These are phyloP conservation scores for Nesidiocoris tenuis DNA, from an alignment of 2,888 invertebrate genomes.

Conservation along the genomic window DNA sequence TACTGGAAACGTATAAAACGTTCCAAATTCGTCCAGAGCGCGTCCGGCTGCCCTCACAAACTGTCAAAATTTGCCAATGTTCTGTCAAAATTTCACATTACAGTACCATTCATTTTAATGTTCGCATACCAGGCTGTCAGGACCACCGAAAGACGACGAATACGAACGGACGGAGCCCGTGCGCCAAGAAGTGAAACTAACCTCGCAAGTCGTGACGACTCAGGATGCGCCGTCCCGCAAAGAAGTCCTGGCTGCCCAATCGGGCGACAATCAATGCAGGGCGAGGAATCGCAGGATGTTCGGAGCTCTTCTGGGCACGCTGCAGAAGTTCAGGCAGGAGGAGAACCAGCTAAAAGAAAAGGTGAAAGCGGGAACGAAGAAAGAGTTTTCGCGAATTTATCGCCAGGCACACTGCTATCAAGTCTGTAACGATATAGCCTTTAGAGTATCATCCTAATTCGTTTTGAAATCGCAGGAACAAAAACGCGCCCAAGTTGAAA, in stretches of 20 bases:
- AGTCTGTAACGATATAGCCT: too few species aligned
- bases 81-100: too few species aligned
- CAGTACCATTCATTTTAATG: too few species aligned
- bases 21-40: too few species aligned
- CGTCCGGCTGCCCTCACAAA: too few species aligned
- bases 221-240: constrained; percentile 78
- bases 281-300: constrained; percentile 90
- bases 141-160: constrained; percentile 51
- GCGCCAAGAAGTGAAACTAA: constrained; percentile 38
- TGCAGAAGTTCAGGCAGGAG: constrained; percentile 93
- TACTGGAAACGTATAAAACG: too few species aligned
- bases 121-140: constrained; percentile 50
- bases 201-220: constrained; percentile 75
- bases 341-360: constrained; percentile 85
- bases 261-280: constrained; percentile 72
- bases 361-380: constrained; percentile 58
- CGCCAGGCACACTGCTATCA: too few species aligned
- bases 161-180: constrained; percentile 33
- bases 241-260: constrained; percentile 78
- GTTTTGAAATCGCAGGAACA: too few species aligned
- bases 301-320: constrained; percentile 88
- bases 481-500: constrained; percentile 84
- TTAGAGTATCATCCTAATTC: too few species aligned
- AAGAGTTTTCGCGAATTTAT: too few species aligned
- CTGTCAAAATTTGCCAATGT: too few species aligned